Conservation (phyloP, 1,140 invertebrate species). For the Papilio glaucus region DNA sequence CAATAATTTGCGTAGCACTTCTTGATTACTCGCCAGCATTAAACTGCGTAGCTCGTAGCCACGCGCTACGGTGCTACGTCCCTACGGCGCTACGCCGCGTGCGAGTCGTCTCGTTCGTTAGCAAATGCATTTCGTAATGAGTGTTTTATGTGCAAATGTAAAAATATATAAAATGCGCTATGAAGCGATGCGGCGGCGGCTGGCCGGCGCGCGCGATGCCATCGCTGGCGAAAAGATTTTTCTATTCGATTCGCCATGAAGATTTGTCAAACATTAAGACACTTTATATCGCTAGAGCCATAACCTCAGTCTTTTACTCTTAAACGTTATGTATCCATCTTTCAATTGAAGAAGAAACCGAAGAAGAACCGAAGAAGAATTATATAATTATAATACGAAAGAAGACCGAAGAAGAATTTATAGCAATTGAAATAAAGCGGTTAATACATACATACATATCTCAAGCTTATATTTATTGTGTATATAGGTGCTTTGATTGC, state of each 20-base stretch:
- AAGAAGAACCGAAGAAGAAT: no score
- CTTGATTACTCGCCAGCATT: not conserved
- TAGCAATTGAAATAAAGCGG: no score
- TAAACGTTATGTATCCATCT: no score
- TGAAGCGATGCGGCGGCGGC: conserved; percentile 55
- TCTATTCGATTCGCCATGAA: conserved; percentile 13
- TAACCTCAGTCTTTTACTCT: no score
- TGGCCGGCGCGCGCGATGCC: conserved; percentile 9
- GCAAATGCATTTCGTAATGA: conserved; percentile 78
- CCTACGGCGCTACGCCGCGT: conserved; percentile 44
- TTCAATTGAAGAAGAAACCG: no score
- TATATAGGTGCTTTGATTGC: no score
- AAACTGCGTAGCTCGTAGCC: not conserved
- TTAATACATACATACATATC: no score
- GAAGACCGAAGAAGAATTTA: no score
- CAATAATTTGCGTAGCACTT: conserved; percentile 1
- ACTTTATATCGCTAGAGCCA: no score
- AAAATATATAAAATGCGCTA: conserved; percentile 75
- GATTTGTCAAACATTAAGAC: no score
- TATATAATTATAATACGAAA: no score
- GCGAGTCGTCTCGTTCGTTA: conserved; percentile 69
- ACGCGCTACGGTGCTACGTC: conserved; percentile 41
- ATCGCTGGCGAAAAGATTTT: not conserved
- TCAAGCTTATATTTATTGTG: no score
- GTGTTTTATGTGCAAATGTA: conserved; percentile 71